Percentiles rank a stretch among this genome's conserved stretches.
Conservation (phyloP, 2,113 vertebrate species). For the Pygoscelis antarcticus region DNA sequence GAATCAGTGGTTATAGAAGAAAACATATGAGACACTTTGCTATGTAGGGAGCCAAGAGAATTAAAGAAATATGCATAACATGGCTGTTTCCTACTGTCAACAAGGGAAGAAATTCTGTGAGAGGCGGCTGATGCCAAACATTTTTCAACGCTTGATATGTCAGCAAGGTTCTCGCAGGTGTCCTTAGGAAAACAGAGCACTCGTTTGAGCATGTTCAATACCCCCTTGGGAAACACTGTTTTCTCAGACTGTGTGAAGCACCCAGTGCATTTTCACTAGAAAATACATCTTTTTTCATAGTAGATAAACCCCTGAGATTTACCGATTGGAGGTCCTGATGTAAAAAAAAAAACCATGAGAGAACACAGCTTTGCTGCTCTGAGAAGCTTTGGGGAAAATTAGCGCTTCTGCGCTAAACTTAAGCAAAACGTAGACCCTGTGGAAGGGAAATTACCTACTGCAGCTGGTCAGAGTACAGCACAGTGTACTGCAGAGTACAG, state of each 20-base stretch:
- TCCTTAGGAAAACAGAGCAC: constrained; percentile 46
- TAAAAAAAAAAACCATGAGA: not conserved
- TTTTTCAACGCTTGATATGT: constrained; percentile 45
- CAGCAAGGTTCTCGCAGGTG: constrained; percentile 58
- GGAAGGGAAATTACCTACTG: not conserved
- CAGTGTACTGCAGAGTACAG: too few relatives aligned
- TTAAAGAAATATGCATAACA: constrained; percentile 54
- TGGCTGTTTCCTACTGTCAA: constrained; percentile 47
- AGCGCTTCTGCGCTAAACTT: not conserved
- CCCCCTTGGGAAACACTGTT: constrained; percentile 35
- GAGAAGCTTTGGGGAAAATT: not conserved
- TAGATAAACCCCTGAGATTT: not conserved
- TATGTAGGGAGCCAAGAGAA: not conserved
- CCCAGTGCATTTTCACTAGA: not conserved
- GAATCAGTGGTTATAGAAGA: not conserved
- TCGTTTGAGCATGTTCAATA: constrained; percentile 44
- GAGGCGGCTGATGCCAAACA: constrained; percentile 14
- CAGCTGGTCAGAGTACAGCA: not conserved
- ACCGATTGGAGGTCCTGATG: not conserved
- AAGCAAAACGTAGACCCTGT: fast-evolving
- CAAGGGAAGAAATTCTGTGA: constrained; percentile 6
- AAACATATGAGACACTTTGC: not conserved
- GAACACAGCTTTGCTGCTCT: not conserved
- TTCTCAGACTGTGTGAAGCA: not conserved
- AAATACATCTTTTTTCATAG: not conserved